These are phyloP conservation scores for Epinephelus malabaricus DNA, from an alignment of 2,797 vertebrate genomes.

Conservation along the genomic window DNA sequence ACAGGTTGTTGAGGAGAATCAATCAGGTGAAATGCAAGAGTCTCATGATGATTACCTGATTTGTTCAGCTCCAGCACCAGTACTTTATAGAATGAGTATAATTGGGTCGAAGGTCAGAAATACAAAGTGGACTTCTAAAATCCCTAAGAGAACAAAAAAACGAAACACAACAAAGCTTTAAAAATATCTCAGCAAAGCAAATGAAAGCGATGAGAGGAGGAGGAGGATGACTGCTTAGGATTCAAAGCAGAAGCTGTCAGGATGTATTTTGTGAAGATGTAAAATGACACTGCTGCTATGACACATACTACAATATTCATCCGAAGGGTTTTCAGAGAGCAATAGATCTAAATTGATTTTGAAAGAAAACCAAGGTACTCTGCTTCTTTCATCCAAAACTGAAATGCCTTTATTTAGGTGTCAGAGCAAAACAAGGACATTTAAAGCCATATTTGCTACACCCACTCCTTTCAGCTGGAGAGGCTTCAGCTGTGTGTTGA, in stretches of 20 bases:
- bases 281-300: slow-evolving; percentile 21
- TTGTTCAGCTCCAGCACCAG: neutral
- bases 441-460: slow-evolving; percentile 22
- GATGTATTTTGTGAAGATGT: slow-evolving; percentile 23
- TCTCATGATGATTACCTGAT: too few relatives aligned
- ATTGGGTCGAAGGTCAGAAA: neutral
- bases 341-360: slow-evolving; percentile 39
- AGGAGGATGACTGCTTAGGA: neutral
- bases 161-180: neutral
- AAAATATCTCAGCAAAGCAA: neutral
- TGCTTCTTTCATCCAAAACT: slow-evolving; percentile 3
- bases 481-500: slow-evolving; percentile 2
- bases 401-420: slow-evolving; percentile 35
- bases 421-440: slow-evolving; percentile 32
- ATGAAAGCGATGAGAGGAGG: slow-evolving; percentile 3
- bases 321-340: slow-evolving; percentile 19
- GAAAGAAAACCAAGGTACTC: slow-evolving; percentile 29
- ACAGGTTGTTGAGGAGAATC: too few relatives aligned
- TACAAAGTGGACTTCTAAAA: neutral
- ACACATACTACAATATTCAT: slow-evolving; percentile 35
- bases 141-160: neutral
- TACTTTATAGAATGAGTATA: neutral
- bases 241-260: slow-evolving; percentile 21
- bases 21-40: too few relatives aligned
- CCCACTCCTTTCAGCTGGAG: slow-evolving; percentile 24